These are phyloP conservation scores for Alaudala cheleensis DNA, from an alignment of 2,113 vertebrate species.

Conservation along the genomic window DNA sequence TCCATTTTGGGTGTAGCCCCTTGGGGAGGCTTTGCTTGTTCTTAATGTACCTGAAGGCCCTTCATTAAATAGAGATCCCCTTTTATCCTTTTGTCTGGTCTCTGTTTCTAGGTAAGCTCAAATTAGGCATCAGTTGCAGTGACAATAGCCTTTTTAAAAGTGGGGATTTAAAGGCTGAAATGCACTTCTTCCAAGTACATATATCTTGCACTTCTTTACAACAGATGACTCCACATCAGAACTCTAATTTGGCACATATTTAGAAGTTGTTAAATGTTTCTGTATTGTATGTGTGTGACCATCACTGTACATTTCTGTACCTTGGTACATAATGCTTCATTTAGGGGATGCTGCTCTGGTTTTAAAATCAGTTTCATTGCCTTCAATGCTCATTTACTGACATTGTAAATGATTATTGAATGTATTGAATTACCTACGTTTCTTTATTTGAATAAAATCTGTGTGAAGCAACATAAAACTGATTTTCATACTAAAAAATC, in stretches of 20 bases:
- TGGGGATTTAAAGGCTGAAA: background rate
- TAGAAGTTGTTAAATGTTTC: background rate
- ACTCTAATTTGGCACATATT: background rate
- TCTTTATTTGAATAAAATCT: background rate
- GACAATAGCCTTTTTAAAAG: background rate
- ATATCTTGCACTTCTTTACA: background rate
- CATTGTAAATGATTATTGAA: fast-evolving
- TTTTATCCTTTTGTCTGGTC: background rate
- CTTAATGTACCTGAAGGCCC: background rate
- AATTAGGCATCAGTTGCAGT: background rate
- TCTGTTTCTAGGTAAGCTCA: background rate
- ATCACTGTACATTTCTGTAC: background rate
- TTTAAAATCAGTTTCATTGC: background rate
- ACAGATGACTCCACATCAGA: background rate
- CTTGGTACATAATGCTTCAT: background rate
- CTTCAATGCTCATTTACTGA: background rate
- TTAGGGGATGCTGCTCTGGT: background rate
- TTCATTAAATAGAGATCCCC: background rate
- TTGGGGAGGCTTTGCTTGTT: background rate
- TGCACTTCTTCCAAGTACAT: background rate
- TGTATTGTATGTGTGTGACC: fast-evolving
- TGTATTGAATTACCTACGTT: background rate
- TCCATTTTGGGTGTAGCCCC: background rate
- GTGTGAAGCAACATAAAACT: background rate
- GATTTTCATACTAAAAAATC: background rate